Conservation (phyloP, 2,797 vertebrate genomes). For the Coccyzus lansbergi region DNA sequence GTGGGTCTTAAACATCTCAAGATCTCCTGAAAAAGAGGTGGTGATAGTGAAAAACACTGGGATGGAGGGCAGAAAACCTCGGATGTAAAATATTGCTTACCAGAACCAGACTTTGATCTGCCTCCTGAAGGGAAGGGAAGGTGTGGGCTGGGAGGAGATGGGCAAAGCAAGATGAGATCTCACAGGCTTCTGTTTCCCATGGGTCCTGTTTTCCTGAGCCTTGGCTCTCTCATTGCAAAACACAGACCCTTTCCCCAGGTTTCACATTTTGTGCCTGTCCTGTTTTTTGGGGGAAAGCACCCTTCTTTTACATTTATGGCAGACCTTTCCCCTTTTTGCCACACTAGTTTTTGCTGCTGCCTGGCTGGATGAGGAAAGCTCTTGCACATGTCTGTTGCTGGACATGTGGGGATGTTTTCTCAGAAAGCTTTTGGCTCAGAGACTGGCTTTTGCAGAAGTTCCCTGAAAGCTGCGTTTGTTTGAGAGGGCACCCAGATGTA, state of each 20-base stretch:
- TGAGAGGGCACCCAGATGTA: not conserved
- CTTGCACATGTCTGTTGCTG: accelerated
- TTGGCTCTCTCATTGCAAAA: not conserved
- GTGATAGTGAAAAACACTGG: not conserved
- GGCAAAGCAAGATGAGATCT: not conserved
- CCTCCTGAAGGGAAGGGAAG: not conserved
- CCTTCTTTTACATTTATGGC: accelerated
- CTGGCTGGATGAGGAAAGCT: not conserved
- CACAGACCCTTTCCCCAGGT: not conserved
- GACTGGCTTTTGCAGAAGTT: not conserved
- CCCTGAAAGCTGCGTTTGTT: not conserved
- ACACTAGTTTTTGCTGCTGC: not conserved
- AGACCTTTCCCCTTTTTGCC: not conserved
- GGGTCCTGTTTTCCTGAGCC: not conserved
- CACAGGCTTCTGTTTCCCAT: accelerated
- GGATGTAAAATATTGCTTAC: accelerated
- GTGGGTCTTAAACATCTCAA: not conserved
- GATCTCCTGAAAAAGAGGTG: not conserved
- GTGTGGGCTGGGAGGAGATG: not conserved
- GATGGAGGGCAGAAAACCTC: not conserved
- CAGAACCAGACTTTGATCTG: not conserved
- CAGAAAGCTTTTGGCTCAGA: not conserved
- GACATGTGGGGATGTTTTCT: not conserved
- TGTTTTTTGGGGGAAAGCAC: accelerated
- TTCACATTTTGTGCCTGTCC: not conserved